Evolutionary conservation across 2,888 invertebrate genomes (phyloP).

Genomic region (Cryptus viduatorius): DNA sequence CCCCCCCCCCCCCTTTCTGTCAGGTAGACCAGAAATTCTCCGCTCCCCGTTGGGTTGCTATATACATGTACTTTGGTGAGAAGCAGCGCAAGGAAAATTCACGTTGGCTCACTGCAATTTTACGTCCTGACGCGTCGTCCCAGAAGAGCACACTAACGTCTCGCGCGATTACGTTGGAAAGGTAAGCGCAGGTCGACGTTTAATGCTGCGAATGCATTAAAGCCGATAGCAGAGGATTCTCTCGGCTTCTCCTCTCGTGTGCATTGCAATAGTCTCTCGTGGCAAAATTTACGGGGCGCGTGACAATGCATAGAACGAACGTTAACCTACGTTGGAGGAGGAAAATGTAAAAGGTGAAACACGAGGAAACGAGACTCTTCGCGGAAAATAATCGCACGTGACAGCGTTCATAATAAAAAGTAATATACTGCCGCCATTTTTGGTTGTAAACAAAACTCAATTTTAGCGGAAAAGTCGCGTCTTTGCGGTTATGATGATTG

Average conservation of each 20-base stretch:
- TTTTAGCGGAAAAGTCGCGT: not conserved
- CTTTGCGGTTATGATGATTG: no score
- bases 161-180: slow-evolving; percentile 50
- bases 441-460: not conserved
- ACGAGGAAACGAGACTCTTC: not conserved
- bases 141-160: slow-evolving; percentile 42
- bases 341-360: not conserved
- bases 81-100: slow-evolving; percentile 27
- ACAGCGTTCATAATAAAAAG: not conserved
- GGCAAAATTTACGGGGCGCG: slow-evolving; percentile 40
- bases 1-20: not conserved
- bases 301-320: slow-evolving; percentile 41
- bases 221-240: slow-evolving; percentile 44
- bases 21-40: slow-evolving; percentile 22
- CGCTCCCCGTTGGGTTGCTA: slow-evolving; percentile 9
- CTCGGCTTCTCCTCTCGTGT: not conserved
- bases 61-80: slow-evolving; percentile 23
- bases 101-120: slow-evolving; percentile 52
- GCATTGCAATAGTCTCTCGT: slow-evolving; percentile 6
- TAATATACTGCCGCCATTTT: not conserved
- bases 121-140: slow-evolving; percentile 52
- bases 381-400: slow-evolving; percentile 4
- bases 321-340: not conserved
- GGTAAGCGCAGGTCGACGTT: slow-evolving; percentile 38
- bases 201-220: slow-evolving; percentile 55